These are phyloP conservation scores for Metaphire vulgaris DNA, from an alignment of 1,140 invertebrate species.

Conservation along the genomic window DNA sequence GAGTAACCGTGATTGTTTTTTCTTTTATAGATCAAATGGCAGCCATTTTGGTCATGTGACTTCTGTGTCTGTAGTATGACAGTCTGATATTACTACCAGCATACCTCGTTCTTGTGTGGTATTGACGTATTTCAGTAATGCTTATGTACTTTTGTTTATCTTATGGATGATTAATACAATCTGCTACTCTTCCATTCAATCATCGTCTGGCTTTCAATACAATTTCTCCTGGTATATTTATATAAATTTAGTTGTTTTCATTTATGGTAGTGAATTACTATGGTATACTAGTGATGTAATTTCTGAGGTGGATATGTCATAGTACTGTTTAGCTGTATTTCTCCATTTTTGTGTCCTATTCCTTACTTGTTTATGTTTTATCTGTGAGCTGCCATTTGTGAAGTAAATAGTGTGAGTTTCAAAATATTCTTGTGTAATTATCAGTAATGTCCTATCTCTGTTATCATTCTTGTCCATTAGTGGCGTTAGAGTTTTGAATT, in stretches of 20 bases:
- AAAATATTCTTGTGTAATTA: too few relatives aligned
- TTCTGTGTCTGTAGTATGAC: background rate
- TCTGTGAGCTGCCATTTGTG: background rate
- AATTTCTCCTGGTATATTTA: too few relatives aligned
- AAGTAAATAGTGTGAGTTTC: too few relatives aligned
- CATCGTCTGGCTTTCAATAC: too few relatives aligned
- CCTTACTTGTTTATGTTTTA: background rate
- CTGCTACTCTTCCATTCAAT: too few relatives aligned
- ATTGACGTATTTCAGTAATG: conserved; percentile 3
- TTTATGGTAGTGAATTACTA: background rate
- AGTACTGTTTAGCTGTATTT: background rate
- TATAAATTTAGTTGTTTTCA: background rate
- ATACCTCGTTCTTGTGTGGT: background rate
- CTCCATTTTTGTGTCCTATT: background rate
- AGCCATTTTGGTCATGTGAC: background rate
- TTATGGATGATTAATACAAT: background rate
- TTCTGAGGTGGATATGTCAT: background rate
- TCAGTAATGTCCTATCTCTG: too few relatives aligned
- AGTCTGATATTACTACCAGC: background rate
- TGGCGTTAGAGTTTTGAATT: too few relatives aligned
- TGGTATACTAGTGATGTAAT: background rate
- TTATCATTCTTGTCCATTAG: too few relatives aligned
- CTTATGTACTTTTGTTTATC: background rate
- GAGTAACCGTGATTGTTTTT: too few relatives aligned
- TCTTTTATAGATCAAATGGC: background rate